Evolutionary conservation across 1,140 invertebrate species (phyloP), one percentile per base, ranked within the genome.

Genomic region (Colletes latitarsis): DNA sequence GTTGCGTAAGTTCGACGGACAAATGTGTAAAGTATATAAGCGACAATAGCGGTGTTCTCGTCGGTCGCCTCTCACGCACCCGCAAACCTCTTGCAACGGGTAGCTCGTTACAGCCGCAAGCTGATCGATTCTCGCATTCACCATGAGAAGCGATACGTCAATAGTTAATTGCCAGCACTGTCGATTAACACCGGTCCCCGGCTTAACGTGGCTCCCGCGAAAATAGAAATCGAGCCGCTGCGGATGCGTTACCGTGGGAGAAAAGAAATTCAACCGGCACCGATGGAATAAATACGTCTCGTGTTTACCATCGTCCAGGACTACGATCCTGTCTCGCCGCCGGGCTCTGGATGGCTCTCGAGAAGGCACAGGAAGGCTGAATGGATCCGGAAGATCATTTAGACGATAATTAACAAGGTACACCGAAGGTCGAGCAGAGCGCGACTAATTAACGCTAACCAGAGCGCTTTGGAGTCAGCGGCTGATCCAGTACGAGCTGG

Each of bases 401-500:
- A 14, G 60, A 77, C 57, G 80, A 64, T 82, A 82, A 82, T 82
- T 82, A 82, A 77, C 67, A 66, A 66, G 60, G 67, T 70, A 72
- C 68, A 67, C 53, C 49, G 68, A 72, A 82, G 76, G 67, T 72
- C 69, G 76, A 71, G 41, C 43, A 12, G 43, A 78, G 62, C 68
- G 58, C 74, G 74, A 82, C 76, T 78, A 78, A 82, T 82, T 82
- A 82, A 82, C 60, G 68, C 43, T 66, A 71, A 58, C 21, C 62
- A 10, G 64, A 21, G n/a, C 58, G 63, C 46, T 53, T 60, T 67
- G 9, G 19, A 64, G 15, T 55, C 17, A 8, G 21, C 67, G 49
- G 49, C 69, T 66, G 67, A 77, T 78, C 75, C 80, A 46, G 21
- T 39, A 41, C 4, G 17, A 53, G 19, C 10, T 17, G 19, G 53